Base-by-base conservation (phyloP, 2,888 invertebrate species). In the Poecilus cupreus region DNA sequence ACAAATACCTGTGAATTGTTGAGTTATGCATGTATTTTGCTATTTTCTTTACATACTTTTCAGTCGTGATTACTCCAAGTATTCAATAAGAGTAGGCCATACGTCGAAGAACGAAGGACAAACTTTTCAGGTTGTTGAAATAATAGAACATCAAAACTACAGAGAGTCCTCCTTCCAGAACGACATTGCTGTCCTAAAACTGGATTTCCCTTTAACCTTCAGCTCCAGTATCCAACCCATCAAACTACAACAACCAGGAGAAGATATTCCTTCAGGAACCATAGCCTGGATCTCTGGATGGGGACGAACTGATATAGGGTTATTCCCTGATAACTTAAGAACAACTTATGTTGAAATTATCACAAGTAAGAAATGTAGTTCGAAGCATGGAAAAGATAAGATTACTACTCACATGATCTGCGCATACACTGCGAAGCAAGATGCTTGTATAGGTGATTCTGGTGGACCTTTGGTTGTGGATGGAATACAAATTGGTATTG, bases 401-500 rank as follows among this genome's bases (percentile, higher is more conserved):
- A 37, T 68, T 8, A 37, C 64, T 0, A 10, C 32, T 1, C 13
- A 68, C 32, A 68, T 68, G 64, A 13, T 68, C 16, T 68, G 64
- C 32, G 37, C 64, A 2, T 68, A 18, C 10, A 37, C 32, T 6
- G 10, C 37, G 6, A 37, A 68, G 16, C 64, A 68, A 8, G 64
- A 68, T 18, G 64, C 64, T 32, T 68, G 64, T 68, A 68, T 68
- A 10, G 89, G 89, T 1, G 90, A 90, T 84, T 87, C 88, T 26
- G 89, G 89, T 16, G 89, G 89, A 0, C 89, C 89, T 2, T 82
- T 90, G 11, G 85, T 87, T 3, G 89, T 89, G 81, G 64, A 76
- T 10, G 83, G 84, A 22, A 82, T 85, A 16, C 83, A 89, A 37
- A 89, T 88, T 82, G 89, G 89, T 11, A 84, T 89, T 57, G 88